Percentiles rank a stretch among this genome's conserved stretches.
Evolutionary conservation across 1,140 invertebrate genomes (phyloP).

Genomic region (Potamilus streckersoni): DNA sequence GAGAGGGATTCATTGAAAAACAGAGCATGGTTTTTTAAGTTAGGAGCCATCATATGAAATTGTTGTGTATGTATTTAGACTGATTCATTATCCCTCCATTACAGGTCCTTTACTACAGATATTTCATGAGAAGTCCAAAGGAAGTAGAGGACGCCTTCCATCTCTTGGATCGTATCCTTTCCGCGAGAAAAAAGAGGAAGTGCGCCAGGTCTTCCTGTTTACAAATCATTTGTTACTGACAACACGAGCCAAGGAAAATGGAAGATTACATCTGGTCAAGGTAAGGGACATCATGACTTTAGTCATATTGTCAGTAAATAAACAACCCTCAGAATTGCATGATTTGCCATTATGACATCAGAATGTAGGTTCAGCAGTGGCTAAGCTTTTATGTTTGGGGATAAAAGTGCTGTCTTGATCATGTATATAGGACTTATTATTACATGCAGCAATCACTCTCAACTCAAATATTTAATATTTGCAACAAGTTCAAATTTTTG

Average conservation of each 20-base stretch:
- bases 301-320: neutral
- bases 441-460: neutral
- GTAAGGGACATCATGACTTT: constrained; percentile 55
- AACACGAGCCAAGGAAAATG: constrained; percentile 80
- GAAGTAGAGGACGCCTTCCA: constrained; percentile 71
- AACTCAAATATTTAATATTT: no score
- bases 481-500: no score
- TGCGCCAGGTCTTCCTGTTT: constrained; percentile 88
- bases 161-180: constrained; percentile 70
- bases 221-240: constrained; percentile 89
- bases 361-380: neutral
- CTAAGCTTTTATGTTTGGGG: neutral
- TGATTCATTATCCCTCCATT: constrained; percentile 30
- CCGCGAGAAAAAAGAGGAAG: constrained; percentile 76
- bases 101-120: constrained; percentile 80
- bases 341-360: no score
- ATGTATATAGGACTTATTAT: neutral
- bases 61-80: no score
- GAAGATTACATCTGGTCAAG: constrained; percentile 86
- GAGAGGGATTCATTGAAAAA: no score
- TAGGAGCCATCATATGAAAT: no score
- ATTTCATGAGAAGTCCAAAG: constrained; percentile 74
- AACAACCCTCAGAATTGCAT: neutral
- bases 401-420: neutral
- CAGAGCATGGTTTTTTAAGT: no score